Evolutionary conservation across 2,113 vertebrate genomes (phyloP), one percentile per base, ranked within the genome.

Genomic region (Corythaixoides concolor): DNA sequence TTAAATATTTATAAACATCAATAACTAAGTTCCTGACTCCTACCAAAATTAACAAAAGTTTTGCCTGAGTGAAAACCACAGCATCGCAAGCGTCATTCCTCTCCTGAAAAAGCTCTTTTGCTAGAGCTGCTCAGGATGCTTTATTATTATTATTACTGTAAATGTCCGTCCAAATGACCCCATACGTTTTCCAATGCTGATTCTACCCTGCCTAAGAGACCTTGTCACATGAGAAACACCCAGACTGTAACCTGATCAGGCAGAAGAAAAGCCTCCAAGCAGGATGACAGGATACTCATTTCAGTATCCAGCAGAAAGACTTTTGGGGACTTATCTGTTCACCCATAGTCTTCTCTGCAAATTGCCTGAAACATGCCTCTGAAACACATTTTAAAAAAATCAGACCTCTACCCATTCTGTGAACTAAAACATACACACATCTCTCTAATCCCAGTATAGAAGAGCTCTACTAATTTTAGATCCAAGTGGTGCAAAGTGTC

Each of bases 401-500:
- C 77, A 86, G 81, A 75, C 53, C 94, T 97, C 70, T 86, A 95
- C 41, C 56, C 88, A 30, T 91, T 95, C 95, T 75, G 49, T 53
- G 84, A 93, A 94, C 76, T 66, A 90, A 41, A 81, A 83, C 45
- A 75, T 32, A 73, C 12, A 86, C 58, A 70, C 49, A 82, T 92
- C 62, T 95, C 63, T 93, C 88, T 96, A 87, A 62, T 78, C 95
- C 96, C 93, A 88, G 91, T 63, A 95, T 16, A 97, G 95, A 92
- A 93, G 41, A 94, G 96, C 94, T 78, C 78, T 76, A 90, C 98
- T 98, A 98, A 98, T 98, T 98, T 98, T 98, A 98, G 97, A 96
- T 88, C 60, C 96, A 97, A 98, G 96, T 95, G 94, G 94, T 95
- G 76, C 72, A 70, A 96, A 83, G 90, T 85, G 85, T 95, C 96